These are phyloP conservation scores for Caenorhabditis brenneri DNA, from an alignment of 1,140 invertebrate species.

Conservation along the genomic window DNA sequence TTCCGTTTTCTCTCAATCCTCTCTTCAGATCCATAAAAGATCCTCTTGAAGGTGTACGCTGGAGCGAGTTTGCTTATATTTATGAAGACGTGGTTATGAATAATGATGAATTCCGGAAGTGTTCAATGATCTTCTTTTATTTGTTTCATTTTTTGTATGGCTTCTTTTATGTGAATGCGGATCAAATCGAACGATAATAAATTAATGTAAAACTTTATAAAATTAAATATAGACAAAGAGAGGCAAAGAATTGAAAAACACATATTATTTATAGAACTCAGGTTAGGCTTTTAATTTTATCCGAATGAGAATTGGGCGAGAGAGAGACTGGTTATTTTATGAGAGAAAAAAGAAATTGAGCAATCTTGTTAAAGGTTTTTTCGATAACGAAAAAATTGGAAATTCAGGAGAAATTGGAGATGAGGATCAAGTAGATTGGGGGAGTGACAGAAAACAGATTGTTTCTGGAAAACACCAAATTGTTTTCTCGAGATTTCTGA, in stretches of 20 bases:
- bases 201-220: not conserved
- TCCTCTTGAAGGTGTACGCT: too few species aligned
- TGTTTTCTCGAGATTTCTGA: slow-evolving; percentile 7
- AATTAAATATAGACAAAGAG: not conserved
- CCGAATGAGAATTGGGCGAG: not conserved
- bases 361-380: slow-evolving; percentile 19
- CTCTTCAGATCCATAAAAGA: too few species aligned
- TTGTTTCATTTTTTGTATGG: too few species aligned
- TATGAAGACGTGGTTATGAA: too few species aligned
- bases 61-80: too few species aligned
- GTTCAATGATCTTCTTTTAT: too few species aligned
- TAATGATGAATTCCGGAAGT: too few species aligned
- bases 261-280: not conserved
- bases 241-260: slow-evolving; percentile 26
- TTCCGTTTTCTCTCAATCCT: too few species aligned
- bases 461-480: not conserved
- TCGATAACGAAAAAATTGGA: not conserved
- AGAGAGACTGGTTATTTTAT: not conserved
- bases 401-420: not conserved
- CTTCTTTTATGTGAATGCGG: too few species aligned
- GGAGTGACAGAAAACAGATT: not conserved
- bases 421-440: not conserved
- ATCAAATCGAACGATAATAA: too few species aligned
- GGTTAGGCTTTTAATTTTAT: not conserved
- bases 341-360: not conserved